phyloP scores from a whole-genome alignment of 64 coral and sea anemone species.

The Montipora cactus region DNA sequence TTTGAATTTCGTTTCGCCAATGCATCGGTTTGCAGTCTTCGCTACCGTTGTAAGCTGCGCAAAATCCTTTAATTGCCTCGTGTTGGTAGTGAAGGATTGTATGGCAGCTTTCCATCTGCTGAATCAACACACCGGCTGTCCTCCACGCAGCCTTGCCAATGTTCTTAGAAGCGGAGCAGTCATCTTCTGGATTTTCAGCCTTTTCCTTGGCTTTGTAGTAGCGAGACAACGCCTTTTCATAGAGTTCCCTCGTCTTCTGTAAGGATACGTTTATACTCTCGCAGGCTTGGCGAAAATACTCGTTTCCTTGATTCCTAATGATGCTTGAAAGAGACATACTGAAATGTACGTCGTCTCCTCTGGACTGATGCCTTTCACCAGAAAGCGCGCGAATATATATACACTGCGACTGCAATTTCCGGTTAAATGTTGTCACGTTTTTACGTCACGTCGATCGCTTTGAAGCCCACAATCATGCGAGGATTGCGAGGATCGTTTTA shows the following conservation, averaged over 20 bases:
- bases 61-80: constrained; percentile 68
- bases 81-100: constrained; percentile 56
- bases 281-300: constrained; percentile 32
- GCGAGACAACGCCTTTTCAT: constrained; percentile 34
- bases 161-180: neutral
- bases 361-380: too few relatives aligned
- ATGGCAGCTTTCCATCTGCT: constrained; percentile 15
- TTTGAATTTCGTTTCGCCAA: constrained; percentile 59
- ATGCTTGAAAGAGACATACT: constrained; percentile 24
- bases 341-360: neutral
- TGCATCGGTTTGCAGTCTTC: constrained; percentile 26
- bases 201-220: constrained; percentile 70
- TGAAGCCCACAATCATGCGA: too few relatives aligned
- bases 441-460: too few relatives aligned
- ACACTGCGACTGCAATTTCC: too few relatives aligned
- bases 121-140: constrained; percentile 35
- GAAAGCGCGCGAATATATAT: too few relatives aligned
- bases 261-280: neutral
- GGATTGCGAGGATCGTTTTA: too few relatives aligned
- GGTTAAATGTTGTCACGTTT: too few relatives aligned
- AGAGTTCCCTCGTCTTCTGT: constrained; percentile 15
- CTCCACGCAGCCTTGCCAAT: constrained; percentile 3
- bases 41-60: constrained; percentile 28
- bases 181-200: constrained; percentile 41
- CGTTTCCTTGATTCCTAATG: constrained; percentile 27